Base-by-base conservation (phyloP, 2,888 invertebrate species). In the Caenorhabditis zanzibari region DNA sequence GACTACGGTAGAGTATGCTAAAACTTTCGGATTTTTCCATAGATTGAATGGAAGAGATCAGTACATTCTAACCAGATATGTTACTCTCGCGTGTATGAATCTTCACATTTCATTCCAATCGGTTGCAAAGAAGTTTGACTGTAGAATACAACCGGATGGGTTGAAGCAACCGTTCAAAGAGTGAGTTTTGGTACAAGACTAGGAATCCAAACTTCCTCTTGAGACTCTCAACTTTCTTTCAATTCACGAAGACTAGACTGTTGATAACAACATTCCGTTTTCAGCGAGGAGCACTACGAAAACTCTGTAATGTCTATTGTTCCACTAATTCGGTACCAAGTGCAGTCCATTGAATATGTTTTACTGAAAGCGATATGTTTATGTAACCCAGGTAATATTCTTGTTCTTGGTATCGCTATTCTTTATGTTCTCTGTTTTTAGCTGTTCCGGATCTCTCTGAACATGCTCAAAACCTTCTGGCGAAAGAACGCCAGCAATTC, bases 281-380 rank as follows among this genome's bases (percentile, higher is more conserved):
- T 66, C 52, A 75, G 75, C n/a, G 69, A 64, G 12, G 54, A 44
- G 10, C 54, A 71, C 38, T 81, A 81, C 32, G 41, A 63, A 0
- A 41, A 61, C 12, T 44, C 63, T 0, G 81, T 81, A 9, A 81
- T 81, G 81, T 82, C 81, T 2, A 54, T 82, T 0, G 26, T 47
- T 4, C 77, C 82, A 4, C 35, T 82, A 1, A 79, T 79, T 9
- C 16, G 82, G 6, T 73, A 61, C 35, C 54, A 74, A 28, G 61
- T 82, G 9, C 54, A 69, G 3, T 19, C 47, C 26, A 54, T 49
- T 7, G 73, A 73, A 14, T 82, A 82, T 19, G 38, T 79, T 38
- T 35, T 82, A 3, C 74, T 82, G 0, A 82, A 82, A 69, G 82
- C 82, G 0, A 79, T 77, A 7, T 77, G 77, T 66, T 22, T 73